phyloP scores from a whole-genome alignment of 2,888 invertebrate species.

The Cerceris ruficornis region DNA sequence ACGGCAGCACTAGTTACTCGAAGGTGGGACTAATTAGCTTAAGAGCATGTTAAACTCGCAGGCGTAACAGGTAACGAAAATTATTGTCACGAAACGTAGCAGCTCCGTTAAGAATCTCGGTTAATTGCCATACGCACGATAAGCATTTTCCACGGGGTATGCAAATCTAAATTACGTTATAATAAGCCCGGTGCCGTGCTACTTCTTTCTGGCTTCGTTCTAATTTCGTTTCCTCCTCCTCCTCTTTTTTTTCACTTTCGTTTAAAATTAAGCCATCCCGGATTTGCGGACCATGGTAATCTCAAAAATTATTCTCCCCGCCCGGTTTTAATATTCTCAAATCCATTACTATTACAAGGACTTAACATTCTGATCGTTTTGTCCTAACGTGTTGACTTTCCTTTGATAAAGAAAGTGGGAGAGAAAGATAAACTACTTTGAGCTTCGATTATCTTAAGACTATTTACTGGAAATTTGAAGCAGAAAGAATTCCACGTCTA shows the following conservation, averaged over 20 bases:
- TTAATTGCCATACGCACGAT: constrained; percentile 42
- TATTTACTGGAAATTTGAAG: too few relatives aligned
- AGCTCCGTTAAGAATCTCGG: constrained; percentile 42
- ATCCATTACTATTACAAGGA: too few relatives aligned
- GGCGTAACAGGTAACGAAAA: constrained; percentile 47
- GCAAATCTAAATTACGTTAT: constrained; percentile 11
- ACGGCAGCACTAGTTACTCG: constrained; percentile 22
- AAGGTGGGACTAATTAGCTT: constrained; percentile 49
- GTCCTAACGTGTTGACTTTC: too few relatives aligned
- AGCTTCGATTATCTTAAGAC: too few relatives aligned
- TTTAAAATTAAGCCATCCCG: background rate
- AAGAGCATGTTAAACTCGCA: constrained; percentile 42
- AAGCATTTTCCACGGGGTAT: constrained; percentile 14
- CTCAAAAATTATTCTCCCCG: too few relatives aligned
- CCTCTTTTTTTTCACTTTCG: too few relatives aligned
- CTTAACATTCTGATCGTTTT: too few relatives aligned
- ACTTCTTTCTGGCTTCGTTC: background rate
- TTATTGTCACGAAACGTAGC: constrained; percentile 26
- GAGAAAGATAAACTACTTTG: too few relatives aligned
- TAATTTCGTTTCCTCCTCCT: background rate
- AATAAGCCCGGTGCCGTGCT: background rate
- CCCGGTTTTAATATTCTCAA: too few relatives aligned
- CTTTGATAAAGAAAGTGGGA: too few relatives aligned
- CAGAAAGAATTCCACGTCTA: too few relatives aligned
- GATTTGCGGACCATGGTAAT: background rate